These are phyloP conservation scores for Pipistrellus kuhlii DNA, from an alignment of 2,797 vertebrate species.

Conservation along the genomic window DNA sequence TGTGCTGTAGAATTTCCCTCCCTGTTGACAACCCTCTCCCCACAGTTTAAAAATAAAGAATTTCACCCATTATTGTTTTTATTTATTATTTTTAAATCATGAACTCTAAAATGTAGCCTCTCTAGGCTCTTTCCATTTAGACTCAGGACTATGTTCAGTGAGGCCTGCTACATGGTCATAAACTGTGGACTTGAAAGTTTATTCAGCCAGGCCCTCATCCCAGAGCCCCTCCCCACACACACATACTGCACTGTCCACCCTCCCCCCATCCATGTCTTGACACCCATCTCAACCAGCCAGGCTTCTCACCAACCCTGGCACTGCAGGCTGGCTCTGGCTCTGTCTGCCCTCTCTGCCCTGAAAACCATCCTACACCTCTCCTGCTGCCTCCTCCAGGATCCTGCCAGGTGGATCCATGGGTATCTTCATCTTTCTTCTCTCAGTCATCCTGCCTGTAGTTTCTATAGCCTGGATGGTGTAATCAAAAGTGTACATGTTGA, in stretches of 20 bases:
- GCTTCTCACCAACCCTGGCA: background rate
- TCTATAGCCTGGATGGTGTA: background rate
- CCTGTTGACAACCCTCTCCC: background rate
- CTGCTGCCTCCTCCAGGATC: background rate
- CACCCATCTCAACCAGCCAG: background rate
- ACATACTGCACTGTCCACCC: background rate
- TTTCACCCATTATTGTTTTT: background rate
- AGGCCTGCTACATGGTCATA: background rate
- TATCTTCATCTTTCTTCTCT: background rate
- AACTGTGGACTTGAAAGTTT: background rate
- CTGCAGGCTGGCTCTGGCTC: background rate
- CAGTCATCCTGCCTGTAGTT: background rate
- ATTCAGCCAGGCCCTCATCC: background rate
- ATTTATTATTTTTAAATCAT: constrained; percentile 11
- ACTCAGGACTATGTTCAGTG: background rate
- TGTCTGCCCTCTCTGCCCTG: background rate
- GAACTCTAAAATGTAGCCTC: background rate
- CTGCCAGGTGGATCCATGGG: background rate
- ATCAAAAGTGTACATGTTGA: no score
- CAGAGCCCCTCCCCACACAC: background rate
- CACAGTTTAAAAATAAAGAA: background rate
- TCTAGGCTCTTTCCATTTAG: background rate
- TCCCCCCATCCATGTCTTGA: fast-evolving
- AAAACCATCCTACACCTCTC: background rate
- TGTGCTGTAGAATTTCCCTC: background rate